Percentiles rank a stretch among this genome's conserved stretches.
Conservation (phyloP, 2,113 vertebrate species). For the Microtus pennsylvanicus region DNA sequence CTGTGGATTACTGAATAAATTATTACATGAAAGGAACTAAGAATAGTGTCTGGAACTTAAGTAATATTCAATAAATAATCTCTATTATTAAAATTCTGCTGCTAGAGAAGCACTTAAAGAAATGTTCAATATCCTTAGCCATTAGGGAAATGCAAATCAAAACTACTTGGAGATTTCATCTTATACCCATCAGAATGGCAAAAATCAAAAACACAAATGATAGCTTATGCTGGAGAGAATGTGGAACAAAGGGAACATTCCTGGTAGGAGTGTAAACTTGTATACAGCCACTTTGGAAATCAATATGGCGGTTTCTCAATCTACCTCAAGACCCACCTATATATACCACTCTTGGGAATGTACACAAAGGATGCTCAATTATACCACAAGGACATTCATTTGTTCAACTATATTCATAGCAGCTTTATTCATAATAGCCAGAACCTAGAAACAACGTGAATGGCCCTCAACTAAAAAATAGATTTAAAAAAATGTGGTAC, state of each 20-base stretch:
- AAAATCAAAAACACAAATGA: background rate
- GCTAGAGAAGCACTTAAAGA: background rate
- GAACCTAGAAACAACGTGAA: no score
- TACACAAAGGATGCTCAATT: no score
- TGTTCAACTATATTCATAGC: no score
- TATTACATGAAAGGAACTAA: constrained; percentile 30
- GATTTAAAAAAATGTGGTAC: no score
- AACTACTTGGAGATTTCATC: background rate
- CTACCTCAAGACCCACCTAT: no score
- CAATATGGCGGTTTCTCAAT: no score
- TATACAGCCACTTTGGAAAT: no score
- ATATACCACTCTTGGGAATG: no score
- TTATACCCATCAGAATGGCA: background rate
- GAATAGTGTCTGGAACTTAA: constrained; percentile 30
- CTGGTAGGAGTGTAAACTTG: background rate
- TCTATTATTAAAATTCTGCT: constrained; percentile 38
- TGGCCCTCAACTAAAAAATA: no score
- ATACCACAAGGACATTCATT: no score
- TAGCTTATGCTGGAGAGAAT: background rate
- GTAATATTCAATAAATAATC: constrained; percentile 50
- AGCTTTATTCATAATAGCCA: no score
- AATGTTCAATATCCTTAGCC: background rate
- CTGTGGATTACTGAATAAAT: constrained; percentile 29
- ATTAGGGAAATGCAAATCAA: background rate
- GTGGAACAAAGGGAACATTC: background rate